Percentiles rank a stretch among this genome's conserved stretches.
These are phyloP conservation scores for Microplitis deprimator DNA, from an alignment of 2,888 invertebrate species.

Conservation along the genomic window DNA sequence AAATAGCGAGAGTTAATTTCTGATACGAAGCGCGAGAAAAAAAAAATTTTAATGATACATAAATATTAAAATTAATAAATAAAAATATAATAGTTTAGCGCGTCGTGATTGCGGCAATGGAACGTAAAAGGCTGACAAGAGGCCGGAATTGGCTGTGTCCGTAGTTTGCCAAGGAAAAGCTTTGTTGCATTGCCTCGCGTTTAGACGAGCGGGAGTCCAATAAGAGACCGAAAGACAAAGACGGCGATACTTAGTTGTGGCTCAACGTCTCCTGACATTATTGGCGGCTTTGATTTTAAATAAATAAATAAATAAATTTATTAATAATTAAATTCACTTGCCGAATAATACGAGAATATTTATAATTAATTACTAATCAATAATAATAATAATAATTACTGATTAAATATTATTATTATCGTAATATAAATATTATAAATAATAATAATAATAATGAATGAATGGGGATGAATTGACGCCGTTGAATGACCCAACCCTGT, in stretches of 20 bases:
- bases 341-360: too few relatives aligned
- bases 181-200: slow-evolving; percentile 45
- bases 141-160: slow-evolving; percentile 47
- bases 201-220: slow-evolving; percentile 32
- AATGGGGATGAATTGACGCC: slow-evolving; percentile 30
- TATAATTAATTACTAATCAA: too few relatives aligned
- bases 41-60: neutral
- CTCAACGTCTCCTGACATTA: slow-evolving; percentile 40
- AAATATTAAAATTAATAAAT: neutral
- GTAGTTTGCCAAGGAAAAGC: slow-evolving; percentile 47
- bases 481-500: slow-evolving; percentile 42
- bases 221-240: slow-evolving; percentile 28
- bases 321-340: neutral
- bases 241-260: slow-evolving; percentile 33
- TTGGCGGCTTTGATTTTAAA: neutral
- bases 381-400: too few relatives aligned
- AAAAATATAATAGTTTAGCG: slow-evolving; percentile 13
- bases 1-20: neutral
- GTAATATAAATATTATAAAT: too few relatives aligned
- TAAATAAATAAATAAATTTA: neutral
- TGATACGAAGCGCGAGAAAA: neutral
- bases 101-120: slow-evolving; percentile 39
- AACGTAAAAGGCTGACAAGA: slow-evolving; percentile 49
- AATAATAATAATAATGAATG: slow-evolving; percentile 41
- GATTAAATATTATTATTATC: too few relatives aligned